These are phyloP conservation scores for Orchestia grillus DNA, from an alignment of 1,140 invertebrate species.

Conservation along the genomic window DNA sequence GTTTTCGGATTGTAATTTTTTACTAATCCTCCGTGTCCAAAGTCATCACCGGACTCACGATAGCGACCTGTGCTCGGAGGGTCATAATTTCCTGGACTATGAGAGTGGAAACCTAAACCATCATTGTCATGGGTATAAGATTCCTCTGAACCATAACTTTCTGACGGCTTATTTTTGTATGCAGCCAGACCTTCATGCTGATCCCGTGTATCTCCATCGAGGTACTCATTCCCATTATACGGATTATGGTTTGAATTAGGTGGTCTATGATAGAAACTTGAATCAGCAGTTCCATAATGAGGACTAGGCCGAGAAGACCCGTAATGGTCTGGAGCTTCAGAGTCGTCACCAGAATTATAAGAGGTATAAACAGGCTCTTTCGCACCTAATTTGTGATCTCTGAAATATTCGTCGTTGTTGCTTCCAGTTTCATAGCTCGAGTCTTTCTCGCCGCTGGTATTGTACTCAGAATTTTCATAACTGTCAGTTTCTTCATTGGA, in stretches of 20 bases:
- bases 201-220: background rate
- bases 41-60: background rate
- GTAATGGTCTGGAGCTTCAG: background rate
- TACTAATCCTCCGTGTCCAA: background rate
- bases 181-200: background rate
- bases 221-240: background rate
- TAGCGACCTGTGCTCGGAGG: background rate
- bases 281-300: background rate
- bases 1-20: background rate
- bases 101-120: background rate
- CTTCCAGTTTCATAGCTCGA: background rate
- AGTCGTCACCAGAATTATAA: background rate
- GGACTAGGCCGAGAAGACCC: background rate
- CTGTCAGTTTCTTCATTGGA: background rate
- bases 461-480: background rate
- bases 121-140: background rate
- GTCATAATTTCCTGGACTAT: background rate
- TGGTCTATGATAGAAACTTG: background rate
- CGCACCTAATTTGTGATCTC: background rate
- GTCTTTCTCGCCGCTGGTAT: background rate
- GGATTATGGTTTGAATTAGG: background rate
- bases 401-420: background rate
- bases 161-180: background rate
- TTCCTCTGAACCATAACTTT: background rate
- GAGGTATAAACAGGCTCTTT: background rate